These are phyloP conservation scores for Ceratina japonica DNA, from an alignment of 1,140 invertebrate species.

Conservation along the genomic window DNA sequence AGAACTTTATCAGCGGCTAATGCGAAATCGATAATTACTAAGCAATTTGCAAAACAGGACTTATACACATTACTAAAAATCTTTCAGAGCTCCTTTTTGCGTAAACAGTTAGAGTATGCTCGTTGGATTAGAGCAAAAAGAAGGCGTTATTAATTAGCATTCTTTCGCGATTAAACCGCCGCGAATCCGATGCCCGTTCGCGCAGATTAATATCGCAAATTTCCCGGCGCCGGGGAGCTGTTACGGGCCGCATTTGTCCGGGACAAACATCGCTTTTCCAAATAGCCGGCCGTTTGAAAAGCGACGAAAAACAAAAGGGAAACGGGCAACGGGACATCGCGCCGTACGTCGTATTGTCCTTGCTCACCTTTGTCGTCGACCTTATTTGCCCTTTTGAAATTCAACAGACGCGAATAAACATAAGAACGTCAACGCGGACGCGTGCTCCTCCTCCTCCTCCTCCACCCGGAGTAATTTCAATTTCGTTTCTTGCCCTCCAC, in stretches of 20 bases:
- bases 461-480: not conserved
- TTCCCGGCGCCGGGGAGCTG: not conserved
- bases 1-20: no score
- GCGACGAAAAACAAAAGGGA: not conserved
- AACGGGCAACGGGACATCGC: not conserved
- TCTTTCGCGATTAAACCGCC: not conserved
- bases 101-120: no score
- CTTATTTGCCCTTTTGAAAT: conserved; percentile 21
- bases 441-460: not conserved
- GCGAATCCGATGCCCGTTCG: not conserved
- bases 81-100: no score
- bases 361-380: not conserved
- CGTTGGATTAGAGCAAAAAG: no score
- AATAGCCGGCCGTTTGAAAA: conserved; percentile 3
- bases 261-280: not conserved
- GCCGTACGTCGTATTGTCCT: not conserved
- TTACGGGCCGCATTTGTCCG: not conserved
- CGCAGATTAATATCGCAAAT: not conserved
- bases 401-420: conserved; percentile 7
- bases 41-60: no score
- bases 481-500: no score
- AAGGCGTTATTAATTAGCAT: not conserved
- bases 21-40: no score
- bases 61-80: no score
- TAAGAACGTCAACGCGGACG: not conserved